Conservation (phyloP, 2,113 vertebrate genomes). For the Greenwoodochromis staneri region DNA sequence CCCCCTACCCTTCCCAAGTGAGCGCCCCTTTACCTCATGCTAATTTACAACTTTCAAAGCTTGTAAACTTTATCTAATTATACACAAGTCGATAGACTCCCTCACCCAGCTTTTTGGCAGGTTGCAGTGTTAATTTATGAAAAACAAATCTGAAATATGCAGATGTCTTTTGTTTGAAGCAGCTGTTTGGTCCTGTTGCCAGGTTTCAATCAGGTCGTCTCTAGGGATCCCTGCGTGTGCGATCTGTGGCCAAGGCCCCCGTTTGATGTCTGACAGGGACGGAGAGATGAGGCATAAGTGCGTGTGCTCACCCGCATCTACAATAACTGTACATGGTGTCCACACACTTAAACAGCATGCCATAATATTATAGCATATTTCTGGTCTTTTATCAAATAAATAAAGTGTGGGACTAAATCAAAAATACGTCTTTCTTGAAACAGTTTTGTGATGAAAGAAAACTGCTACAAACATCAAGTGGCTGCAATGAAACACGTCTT, state of each 20-base stretch:
- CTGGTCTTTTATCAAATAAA: not conserved
- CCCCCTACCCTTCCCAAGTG: conserved; percentile 73
- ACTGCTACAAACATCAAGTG: not conserved
- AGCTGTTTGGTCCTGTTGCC: conserved; percentile 95
- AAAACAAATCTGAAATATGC: conserved; percentile 99
- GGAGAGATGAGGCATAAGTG: conserved; percentile 39
- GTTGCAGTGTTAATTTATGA: conserved; percentile 99
- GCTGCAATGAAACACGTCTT: not conserved
- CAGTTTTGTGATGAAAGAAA: not conserved
- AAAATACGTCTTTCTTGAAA: not conserved
- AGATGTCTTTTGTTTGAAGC: conserved; percentile 99
- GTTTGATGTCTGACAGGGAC: conserved; percentile 76
- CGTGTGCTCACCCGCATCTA: not conserved
- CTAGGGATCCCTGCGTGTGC: conserved; percentile 66
- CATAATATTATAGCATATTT: not conserved
- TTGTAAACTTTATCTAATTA: conserved; percentile 98
- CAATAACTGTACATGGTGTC: conserved; percentile 25
- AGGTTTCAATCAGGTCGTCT: conserved; percentile 94
- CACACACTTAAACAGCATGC: not conserved
- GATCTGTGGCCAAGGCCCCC: conserved; percentile 74
- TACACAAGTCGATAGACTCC: conserved; percentile 79
- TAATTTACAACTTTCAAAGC: conserved; percentile 89
- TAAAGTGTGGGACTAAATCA: not conserved
- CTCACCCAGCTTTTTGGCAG: conserved; percentile 88
- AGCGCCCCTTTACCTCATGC: conserved; percentile 76